These are phyloP conservation scores for Dinothrombium tinctorium DNA, from an alignment of 1,140 invertebrate species.

Conservation along the genomic window DNA sequence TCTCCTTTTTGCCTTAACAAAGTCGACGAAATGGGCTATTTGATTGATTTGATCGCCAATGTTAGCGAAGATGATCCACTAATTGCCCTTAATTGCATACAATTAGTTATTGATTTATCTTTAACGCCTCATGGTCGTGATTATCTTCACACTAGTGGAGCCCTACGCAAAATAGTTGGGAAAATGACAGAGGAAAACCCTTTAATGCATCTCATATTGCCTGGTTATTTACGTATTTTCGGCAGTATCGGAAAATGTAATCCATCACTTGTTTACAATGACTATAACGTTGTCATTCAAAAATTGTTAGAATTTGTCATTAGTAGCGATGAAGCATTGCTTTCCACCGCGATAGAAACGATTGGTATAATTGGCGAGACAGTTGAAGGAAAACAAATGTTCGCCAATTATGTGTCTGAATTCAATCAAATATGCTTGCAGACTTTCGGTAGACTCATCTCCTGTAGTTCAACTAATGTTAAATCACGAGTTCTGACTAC, in stretches of 20 bases:
- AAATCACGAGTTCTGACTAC: conserved; percentile 4
- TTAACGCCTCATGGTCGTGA: background rate
- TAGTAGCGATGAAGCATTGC: background rate
- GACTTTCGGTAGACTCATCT: conserved; percentile 1
- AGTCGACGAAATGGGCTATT: too few relatives aligned
- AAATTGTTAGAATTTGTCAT: too few relatives aligned
- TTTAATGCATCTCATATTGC: conserved; percentile 3
- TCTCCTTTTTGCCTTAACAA: too few relatives aligned
- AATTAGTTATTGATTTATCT: background rate
- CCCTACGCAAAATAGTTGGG: background rate
- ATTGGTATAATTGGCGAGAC: background rate
- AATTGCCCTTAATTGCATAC: background rate
- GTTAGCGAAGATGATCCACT: background rate
- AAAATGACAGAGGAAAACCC: background rate
- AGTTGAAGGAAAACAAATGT: conserved; percentile 4
- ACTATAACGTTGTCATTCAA: too few relatives aligned
- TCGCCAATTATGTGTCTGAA: background rate
- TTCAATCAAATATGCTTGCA: background rate
- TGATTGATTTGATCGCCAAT: too few relatives aligned
- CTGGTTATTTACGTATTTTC: conserved; percentile 8
- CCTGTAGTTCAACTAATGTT: background rate
- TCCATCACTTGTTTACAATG: background rate
- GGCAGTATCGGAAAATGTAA: background rate
- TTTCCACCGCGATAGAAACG: background rate
- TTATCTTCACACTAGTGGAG: conserved; percentile 1